Conservation (phyloP, 2,113 vertebrate genomes). For the Pangasianodon gigas region DNA sequence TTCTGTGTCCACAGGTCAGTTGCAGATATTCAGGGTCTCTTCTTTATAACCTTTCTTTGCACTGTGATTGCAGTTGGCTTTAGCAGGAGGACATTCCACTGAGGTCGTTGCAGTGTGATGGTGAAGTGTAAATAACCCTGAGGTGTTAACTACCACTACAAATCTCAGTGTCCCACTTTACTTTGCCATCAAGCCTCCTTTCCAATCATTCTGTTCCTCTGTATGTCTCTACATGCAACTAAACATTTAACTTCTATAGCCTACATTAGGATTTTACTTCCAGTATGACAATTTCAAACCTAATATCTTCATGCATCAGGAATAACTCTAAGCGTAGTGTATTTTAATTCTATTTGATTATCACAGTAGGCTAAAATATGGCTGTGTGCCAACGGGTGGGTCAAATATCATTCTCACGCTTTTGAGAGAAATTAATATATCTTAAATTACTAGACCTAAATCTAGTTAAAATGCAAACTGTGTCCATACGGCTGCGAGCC, state of each 20-base stretch:
- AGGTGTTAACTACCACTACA: not conserved
- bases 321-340: not conserved
- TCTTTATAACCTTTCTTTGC: not conserved
- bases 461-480: not conserved
- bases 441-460: not conserved
- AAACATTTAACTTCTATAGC: not conserved
- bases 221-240: not conserved
- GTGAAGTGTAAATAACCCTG: conserved; percentile 8
- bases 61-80: not conserved
- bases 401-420: not conserved
- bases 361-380: not conserved
- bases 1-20: not conserved
- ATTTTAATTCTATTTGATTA: not conserved
- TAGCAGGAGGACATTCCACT: conserved; percentile 9
- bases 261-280: not conserved
- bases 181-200: not conserved
- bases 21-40: not conserved
- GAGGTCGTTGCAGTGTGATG: not conserved
- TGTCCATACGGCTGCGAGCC: not conserved
- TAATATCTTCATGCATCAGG: not conserved
- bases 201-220: not conserved
- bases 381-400: not conserved
- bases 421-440: not conserved
- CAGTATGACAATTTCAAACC: not conserved
- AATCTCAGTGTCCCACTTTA: not conserved